Base-by-base conservation (phyloP, 2,113 vertebrate species). In the Sinocyclocheilus grahami region DNA sequence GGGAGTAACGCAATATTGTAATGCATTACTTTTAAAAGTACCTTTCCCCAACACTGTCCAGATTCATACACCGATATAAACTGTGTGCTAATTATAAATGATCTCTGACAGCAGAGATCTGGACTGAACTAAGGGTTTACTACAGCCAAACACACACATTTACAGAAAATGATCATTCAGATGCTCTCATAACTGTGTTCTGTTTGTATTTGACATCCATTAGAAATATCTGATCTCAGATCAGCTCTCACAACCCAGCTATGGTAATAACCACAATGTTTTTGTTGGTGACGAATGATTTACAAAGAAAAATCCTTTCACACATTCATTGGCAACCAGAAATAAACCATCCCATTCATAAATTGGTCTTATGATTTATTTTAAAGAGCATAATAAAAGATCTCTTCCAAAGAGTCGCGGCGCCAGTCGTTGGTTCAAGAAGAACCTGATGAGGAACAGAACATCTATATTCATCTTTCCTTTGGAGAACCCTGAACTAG, bases 401-500 rank as follows among this genome's bases (percentile, higher is more conserved):
- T 33, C 27, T 33, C 65, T 8, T 30, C 63, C 24, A 30, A 65
- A 14, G 24, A 30, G 63, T 65, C 5, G 63, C 12, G 12, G 63
- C 63, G 12, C 24, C 24, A 65, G 63, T 65, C 63, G 13, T 14
- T 30, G 24, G 55, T 65, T 65, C 24, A 30, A 65, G 63, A 27
- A 65, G 24, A 65, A 65, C 63, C 63, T 14, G 63, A 14, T 5
- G 63, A 65, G 60, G 3, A 62, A 1, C 67, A 65, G 55, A 20
- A 58, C 10, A n/a, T 82, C 55, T 58, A 3, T 11, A 5, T 39
- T 74, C 39, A 46, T 46, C n/a, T 24, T 42, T 0, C 53, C 30
- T 65, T 14, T 53, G 37, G 30, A 3, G 9, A 74, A 22, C 9
- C 42, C 65, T 80, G 3, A 24, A 83, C 83, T 85, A 90, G 83